Evolutionary conservation across 2,888 invertebrate species (phyloP).

Genomic region (Campoplex nolae): DNA sequence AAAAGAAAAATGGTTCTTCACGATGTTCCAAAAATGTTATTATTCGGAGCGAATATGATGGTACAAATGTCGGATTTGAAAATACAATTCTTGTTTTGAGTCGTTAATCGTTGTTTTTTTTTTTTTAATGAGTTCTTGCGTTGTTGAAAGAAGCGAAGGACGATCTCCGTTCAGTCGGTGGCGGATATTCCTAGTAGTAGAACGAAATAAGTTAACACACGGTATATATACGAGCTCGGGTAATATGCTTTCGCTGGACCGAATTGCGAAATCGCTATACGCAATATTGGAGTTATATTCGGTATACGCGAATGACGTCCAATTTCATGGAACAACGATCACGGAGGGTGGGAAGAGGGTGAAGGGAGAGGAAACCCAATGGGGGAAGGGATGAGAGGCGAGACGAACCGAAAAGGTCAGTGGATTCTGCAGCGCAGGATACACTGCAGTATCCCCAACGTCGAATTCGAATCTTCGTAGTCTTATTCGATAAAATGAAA

Average conservation of each 20-base stretch:
- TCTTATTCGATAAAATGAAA: slow-evolving; percentile 54
- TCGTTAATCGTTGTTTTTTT: slow-evolving; percentile 35
- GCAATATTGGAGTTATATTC: slow-evolving; percentile 71
- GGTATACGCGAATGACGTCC: slow-evolving; percentile 78
- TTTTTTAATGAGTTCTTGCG: slow-evolving; percentile 30
- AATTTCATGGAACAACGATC: slow-evolving; percentile 80
- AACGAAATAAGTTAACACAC: slow-evolving; percentile 67
- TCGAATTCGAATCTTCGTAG: slow-evolving; percentile 54
- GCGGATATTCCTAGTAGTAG: slow-evolving; percentile 31
- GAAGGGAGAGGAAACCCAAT: slow-evolving; percentile 5
- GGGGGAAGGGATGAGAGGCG: slow-evolving; percentile 20
- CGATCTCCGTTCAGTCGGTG: slow-evolving; percentile 45
- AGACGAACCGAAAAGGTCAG: slow-evolving; percentile 63
- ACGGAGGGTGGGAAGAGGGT: slow-evolving; percentile 70
- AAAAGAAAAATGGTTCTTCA: not conserved
- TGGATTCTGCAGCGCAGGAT: slow-evolving; percentile 46
- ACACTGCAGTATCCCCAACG: slow-evolving; percentile 68
- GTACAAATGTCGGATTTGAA: not conserved
- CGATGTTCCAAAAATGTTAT: no score
- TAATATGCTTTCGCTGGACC: slow-evolving; percentile 59
- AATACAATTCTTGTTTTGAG: not conserved
- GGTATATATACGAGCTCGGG: slow-evolving; percentile 41
- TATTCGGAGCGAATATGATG: no score
- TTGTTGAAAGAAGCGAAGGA: not conserved
- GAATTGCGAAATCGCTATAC: slow-evolving; percentile 70